phyloP scores from a whole-genome alignment of 2,888 invertebrate species.

The Scelioninae gen. 1 region DNA sequence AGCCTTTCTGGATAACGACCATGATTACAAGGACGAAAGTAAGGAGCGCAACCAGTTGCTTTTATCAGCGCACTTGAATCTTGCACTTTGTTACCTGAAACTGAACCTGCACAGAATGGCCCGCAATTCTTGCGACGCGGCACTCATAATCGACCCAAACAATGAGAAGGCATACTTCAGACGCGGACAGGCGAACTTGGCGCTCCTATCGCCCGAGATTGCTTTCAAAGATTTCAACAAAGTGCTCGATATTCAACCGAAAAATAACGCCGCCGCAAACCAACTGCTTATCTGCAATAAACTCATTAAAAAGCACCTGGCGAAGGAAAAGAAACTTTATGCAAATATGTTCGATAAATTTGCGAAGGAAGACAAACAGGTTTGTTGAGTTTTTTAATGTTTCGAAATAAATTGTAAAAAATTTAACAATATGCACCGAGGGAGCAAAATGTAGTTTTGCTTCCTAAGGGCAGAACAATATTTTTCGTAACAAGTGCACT shows the following conservation, averaged over 20 bases:
- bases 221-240: conserved; percentile 92
- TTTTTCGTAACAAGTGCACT: too few species aligned
- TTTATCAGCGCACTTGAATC: conserved; percentile 91
- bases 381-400: conserved; percentile 76
- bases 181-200: conserved; percentile 91
- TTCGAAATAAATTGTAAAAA: too few species aligned
- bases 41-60: conserved; percentile 86
- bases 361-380: conserved; percentile 90
- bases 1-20: conserved; percentile 86
- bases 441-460: too few species aligned
- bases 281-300: conserved; percentile 90
- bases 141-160: conserved; percentile 89
- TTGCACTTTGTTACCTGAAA: conserved; percentile 92
- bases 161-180: conserved; percentile 96
- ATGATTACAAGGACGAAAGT: conserved; percentile 72
- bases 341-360: conserved; percentile 98
- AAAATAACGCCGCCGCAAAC: conserved; percentile 94
- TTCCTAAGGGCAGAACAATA: too few species aligned
- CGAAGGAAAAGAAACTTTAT: conserved; percentile 94
- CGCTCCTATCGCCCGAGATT: conserved; percentile 90
- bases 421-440: too few species aligned
- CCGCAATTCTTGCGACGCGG: conserved; percentile 90
- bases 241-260: conserved; percentile 91
- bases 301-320: conserved; percentile 90
- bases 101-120: conserved; percentile 89